Evolutionary conservation across 2,888 invertebrate species (phyloP).

Genomic region (Apamea monoglypha): DNA sequence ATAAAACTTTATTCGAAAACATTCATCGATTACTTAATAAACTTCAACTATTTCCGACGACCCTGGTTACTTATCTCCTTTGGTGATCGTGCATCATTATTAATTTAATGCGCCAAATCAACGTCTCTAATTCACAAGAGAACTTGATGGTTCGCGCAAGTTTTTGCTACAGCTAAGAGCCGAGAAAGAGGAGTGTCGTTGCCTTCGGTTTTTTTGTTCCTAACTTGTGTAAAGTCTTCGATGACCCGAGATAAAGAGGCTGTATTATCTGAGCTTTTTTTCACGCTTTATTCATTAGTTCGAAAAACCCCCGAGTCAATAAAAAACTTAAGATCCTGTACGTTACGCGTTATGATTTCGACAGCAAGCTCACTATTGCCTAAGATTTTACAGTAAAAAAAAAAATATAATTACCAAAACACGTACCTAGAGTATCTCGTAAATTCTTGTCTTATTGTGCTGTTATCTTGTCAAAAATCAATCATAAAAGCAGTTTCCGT

Average conservation of each 20-base stretch:
- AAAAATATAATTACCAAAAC: slow-evolving; percentile 17
- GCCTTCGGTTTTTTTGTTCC: slow-evolving; percentile 38
- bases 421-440: not conserved
- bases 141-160: slow-evolving; percentile 12
- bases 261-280: slow-evolving; percentile 29
- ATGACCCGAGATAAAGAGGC: slow-evolving; percentile 12
- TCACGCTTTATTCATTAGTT: slow-evolving; percentile 14
- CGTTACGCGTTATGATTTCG: slow-evolving; percentile 30
- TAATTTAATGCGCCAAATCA: slow-evolving; percentile 6
- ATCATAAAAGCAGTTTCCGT: slow-evolving; percentile 33
- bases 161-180: slow-evolving; percentile 32
- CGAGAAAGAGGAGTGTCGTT: slow-evolving; percentile 35
- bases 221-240: slow-evolving; percentile 1
- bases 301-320: slow-evolving; percentile 10
- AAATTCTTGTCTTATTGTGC: slow-evolving; percentile 28
- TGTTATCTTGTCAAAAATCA: slow-evolving; percentile 37
- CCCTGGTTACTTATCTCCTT: too few species aligned
- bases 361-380: slow-evolving; percentile 2
- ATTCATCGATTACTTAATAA: too few species aligned
- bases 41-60: too few species aligned
- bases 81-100: not conserved
- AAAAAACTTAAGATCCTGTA: slow-evolving; percentile 21
- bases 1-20: too few species aligned
- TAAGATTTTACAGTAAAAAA: not conserved
- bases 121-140: slow-evolving; percentile 7